Base-by-base conservation (phyloP, 2,113 vertebrate species). In the Elachura formosa region DNA sequence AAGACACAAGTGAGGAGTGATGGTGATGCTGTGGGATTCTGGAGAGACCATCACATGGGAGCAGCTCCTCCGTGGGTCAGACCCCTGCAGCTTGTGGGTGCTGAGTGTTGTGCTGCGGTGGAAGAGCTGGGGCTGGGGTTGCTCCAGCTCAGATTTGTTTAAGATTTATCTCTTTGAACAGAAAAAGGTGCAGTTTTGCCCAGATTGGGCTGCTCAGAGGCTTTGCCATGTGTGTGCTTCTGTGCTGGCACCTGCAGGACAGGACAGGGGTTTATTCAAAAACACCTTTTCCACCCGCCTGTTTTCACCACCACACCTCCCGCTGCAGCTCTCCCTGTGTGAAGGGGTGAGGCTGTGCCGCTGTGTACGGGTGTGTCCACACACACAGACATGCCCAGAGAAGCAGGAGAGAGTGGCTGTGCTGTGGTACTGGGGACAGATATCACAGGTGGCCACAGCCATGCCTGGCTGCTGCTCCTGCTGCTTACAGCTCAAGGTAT, bases 291-390 rank as follows among this genome's bases (percentile, higher is more conserved):
- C 49, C n/a, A 4, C 40, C 23, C 2, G 2, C 18, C 19, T 5
- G 3, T 49, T 66, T 24, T 36, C 34, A 34, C 20, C 24, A 3
- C 16, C 19, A 2, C 19, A 12, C 3, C 21, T 28, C 24, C 21
- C 0, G 0, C 5, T 40, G 41, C 15, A 12, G 28, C 4, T 34
- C 6, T 36, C 18, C 11, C 1, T 9, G 40, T 6, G 3, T 4
- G 28, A 31, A 31, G 85, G 56, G 40, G 28, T 5, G 58, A 72
- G 78, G 56, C 28, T 48, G 72, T 31, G 64, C 40, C 3, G 9
- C 52, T 17, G 0, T 1, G 2, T 23, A 4, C 1, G 0, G 7
- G 4, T 17, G 26, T 5, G 6, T 4, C 54, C 10, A 18, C 41
- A 8, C 59, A 8, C 74, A 21, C 2, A 6, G 38, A 61, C 9